Evolutionary conservation across 2,797 vertebrate species (phyloP).

Genomic region (Sebastes taczanowskii): DNA sequence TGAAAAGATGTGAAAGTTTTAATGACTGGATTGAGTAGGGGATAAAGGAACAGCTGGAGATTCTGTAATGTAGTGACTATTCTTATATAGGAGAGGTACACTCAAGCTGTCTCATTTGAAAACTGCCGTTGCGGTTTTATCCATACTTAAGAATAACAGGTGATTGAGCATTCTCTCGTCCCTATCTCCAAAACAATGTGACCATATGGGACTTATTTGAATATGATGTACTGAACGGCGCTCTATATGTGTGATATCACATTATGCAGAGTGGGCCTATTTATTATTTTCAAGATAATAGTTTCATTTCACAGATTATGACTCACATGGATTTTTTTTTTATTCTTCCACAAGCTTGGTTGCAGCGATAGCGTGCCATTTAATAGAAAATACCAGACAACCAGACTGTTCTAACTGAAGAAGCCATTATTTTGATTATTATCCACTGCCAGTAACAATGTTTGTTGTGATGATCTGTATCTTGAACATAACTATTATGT

Average conservation of each 20-base stretch:
- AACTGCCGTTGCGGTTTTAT: constrained; percentile 55
- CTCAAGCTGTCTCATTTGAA: constrained; percentile 75
- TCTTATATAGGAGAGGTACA: constrained; percentile 70
- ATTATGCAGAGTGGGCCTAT: constrained; percentile 58
- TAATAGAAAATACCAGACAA: constrained; percentile 42
- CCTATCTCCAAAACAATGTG: constrained; percentile 71
- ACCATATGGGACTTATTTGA: constrained; percentile 73
- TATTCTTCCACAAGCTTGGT: not conserved
- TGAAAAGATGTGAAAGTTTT: constrained; percentile 77
- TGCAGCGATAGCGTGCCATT: constrained; percentile 37
- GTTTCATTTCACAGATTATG: constrained; percentile 68
- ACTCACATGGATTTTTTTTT: constrained; percentile 22
- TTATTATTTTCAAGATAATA: constrained; percentile 70
- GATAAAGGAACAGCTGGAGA: constrained; percentile 81
- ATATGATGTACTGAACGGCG: constrained; percentile 46
- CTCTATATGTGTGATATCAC: constrained; percentile 55
- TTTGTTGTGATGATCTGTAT: constrained; percentile 57
- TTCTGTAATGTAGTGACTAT: constrained; percentile 76
- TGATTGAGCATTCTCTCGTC: constrained; percentile 70
- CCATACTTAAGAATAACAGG: constrained; percentile 73
- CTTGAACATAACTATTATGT: constrained; percentile 47
- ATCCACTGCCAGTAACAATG: constrained; percentile 39
- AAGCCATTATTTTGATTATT: constrained; percentile 60
- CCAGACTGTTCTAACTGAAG: constrained; percentile 15
- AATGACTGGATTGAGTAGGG: constrained; percentile 73